Base-by-base conservation (phyloP, 2,113 vertebrate species). In the Chunga burmeisteri region DNA sequence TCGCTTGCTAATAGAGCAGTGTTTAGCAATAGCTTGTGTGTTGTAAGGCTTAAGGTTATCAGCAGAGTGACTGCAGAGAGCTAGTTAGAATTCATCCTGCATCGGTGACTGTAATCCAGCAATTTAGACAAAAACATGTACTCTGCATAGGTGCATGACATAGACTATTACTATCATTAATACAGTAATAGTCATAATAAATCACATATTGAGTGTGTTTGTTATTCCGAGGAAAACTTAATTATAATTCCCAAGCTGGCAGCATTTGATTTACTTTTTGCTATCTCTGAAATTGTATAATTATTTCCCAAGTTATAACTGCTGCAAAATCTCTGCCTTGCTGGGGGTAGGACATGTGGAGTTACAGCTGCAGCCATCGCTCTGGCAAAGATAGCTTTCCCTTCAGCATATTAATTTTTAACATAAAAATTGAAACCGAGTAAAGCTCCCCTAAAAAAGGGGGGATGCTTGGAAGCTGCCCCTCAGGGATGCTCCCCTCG, bases 41-140 rank as follows among this genome's bases (percentile, higher is more conserved):
- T 81, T 96, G 93, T 93, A 94, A 98, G 92, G 77, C 66, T 94
- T 95, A 93, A 96, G 94, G 93, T 96, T 97, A 96, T 97, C 94
- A 96, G 88, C 92, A 95, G 78, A 52, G 65, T 49, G 72, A 94
- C 90, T 96, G 91, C 96, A 98, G 90, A 87, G 75, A 87, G 94
- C 90, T 94, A 42, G 50, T 96, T 95, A 86, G 81, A 95, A 96
- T 97, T 94, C 89, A 81, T 62, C 74, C 83, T 50, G 81, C 86
- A 88, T 93, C 88, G 67, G 58, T 50, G 49, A 61, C 83, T 90
- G 81, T 52, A 93, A 95, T 78, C 83, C 86, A 66, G 91, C 94
- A 95, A 86, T 95, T 93, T 86, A 83, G 77, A 95, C 10, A 5
- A 94, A 96, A 92, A 86, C 77, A 77, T 38, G 47, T 63, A 72